Evolutionary conservation across 2,888 invertebrate genomes (phyloP).

Genomic region (Coleophora deauratella): DNA sequence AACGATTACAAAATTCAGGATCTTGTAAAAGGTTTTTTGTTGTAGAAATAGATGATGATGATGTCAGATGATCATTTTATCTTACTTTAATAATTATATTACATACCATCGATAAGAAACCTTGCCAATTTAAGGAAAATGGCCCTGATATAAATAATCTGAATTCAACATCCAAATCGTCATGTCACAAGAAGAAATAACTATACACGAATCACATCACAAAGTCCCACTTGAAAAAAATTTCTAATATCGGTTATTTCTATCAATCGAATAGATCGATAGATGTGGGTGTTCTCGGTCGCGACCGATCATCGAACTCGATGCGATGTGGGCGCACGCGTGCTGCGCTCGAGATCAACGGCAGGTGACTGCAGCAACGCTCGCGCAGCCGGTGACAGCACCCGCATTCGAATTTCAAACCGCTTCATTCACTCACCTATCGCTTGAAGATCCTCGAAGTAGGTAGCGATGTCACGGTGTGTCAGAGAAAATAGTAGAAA

Average conservation of each 20-base stretch:
- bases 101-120: too few species aligned
- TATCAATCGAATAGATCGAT: conserved; percentile 32
- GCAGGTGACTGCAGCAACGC: conserved; percentile 61
- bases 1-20: too few species aligned
- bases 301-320: too few species aligned
- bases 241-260: conserved; percentile 5
- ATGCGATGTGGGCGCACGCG: conserved; percentile 21
- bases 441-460: conserved; percentile 32
- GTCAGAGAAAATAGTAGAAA: conserved; percentile 57
- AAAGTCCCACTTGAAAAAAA: conserved; percentile 8
- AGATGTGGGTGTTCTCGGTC: conserved; percentile 23
- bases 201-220: conserved; percentile 22
- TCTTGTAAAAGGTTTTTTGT: too few species aligned
- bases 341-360: conserved; percentile 40
- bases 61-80: too few species aligned
- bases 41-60: too few species aligned
- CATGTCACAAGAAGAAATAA: conserved; percentile 30
- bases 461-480: conserved; percentile 52
- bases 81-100: too few species aligned
- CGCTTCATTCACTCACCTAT: not conserved
- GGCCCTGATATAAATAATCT: too few species aligned
- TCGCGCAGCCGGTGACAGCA: not conserved
- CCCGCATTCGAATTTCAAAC: conserved; percentile 1
- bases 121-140: too few species aligned
- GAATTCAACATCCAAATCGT: too few species aligned